Conservation (phyloP, 2,797 vertebrate genomes). For the Microcaecilia unicolor region DNA sequence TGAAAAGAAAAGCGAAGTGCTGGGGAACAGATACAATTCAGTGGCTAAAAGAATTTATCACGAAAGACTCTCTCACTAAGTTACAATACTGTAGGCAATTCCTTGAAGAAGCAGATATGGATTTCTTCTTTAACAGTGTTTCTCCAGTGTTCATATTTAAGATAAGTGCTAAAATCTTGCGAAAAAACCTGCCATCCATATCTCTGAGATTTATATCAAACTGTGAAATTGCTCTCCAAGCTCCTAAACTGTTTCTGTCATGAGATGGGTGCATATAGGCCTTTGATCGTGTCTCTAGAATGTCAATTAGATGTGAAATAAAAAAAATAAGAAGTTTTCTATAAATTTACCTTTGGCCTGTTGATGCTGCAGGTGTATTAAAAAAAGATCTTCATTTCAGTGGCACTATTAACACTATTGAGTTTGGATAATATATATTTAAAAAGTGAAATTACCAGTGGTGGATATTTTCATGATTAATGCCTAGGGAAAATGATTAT, state of each 20-base stretch:
- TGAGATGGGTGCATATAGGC: not conserved
- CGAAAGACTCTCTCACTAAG: not conserved
- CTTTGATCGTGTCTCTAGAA: not conserved
- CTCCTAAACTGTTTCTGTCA: not conserved
- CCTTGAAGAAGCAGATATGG: not conserved
- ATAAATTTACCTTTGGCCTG: too few species aligned
- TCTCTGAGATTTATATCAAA: constrained; percentile 8
- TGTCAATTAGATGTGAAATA: not conserved
- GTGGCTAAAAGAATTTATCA: not conserved
- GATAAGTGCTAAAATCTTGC: not conserved
- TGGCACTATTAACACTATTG: not conserved
- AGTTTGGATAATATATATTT: not conserved
- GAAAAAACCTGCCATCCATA: constrained; percentile 7
- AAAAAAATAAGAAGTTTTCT: not conserved
- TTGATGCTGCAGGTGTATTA: not conserved
- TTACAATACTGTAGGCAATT: not conserved
- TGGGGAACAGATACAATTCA: not conserved
- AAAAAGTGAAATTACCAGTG: too few species aligned
- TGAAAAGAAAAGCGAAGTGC: not conserved
- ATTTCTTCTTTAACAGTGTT: not conserved
- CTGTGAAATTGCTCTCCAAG: constrained; percentile 11
- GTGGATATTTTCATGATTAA: too few species aligned
- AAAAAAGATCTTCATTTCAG: not conserved
- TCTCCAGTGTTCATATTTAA: constrained; percentile 13
- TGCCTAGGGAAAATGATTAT: too few species aligned